Base-by-base conservation (phyloP, 2,113 vertebrate genomes). In the Peromyscus leucopus region DNA sequence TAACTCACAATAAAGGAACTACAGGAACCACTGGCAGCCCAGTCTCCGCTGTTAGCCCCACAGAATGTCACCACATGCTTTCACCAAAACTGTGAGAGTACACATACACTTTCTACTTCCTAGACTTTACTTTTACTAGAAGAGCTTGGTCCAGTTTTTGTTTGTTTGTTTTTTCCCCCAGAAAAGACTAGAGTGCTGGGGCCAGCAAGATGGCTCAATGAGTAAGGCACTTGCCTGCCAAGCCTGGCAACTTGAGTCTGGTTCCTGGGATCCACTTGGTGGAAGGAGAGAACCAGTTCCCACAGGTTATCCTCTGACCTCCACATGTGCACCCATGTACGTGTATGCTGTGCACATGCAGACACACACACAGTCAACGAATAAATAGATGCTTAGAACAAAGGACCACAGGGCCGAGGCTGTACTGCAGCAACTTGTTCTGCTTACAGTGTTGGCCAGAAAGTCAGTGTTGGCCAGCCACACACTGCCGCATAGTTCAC, bases 401-500 rank as follows among this genome's bases (percentile, higher is more conserved):
- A 22, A 69, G 69, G 83, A 31, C 24, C 15, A 42, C 24, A 31
- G n/a, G 26, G 15, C 82, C 5, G 39, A 42, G 59, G 3, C 16
- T 76, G 57, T 22, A 17, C 22, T 28, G 24, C 21, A 33, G 83
- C 76, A 65, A 6, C 16, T 28, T 48, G 26, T 22, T 42, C 15
- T 39, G 24, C 36, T 15, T 74, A 39, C 2, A 7, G 9, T 9
- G 36, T 4, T 39, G 57, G 5, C 42, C 5, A n/a, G 63, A 48
- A 10, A 39, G 13, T 79, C 71, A 17, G 67, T 6, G 4, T n/a
- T 39, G 11, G 13, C 55, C 2, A 2, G 69, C 16, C 11, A 39
- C 17, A 1, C 1, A 2, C 0, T 31, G 11, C 16, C 28, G 13
- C 11, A 65, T 0, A 39, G 84, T 55, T 42, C 57, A 21, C 33